phyloP scores from a whole-genome alignment of 2,888 invertebrate genomes.

The Monopis laevigella region DNA sequence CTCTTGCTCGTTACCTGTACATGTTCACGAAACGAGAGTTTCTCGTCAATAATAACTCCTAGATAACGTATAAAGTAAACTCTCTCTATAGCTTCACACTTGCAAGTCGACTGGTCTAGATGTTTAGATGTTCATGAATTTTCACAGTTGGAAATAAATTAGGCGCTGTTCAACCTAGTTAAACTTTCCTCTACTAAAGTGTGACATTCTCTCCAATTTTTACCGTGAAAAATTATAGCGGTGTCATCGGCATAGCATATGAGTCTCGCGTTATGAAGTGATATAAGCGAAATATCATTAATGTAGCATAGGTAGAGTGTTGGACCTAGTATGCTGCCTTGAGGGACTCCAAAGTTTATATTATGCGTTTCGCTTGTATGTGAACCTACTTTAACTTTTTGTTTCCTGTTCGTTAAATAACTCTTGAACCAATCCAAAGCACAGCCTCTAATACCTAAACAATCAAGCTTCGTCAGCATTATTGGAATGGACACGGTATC shows the following conservation, averaged over 20 bases:
- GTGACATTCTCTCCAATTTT: too few species aligned
- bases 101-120: too few species aligned
- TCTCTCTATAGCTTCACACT: too few species aligned
- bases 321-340: constrained; percentile 18
- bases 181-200: too few species aligned
- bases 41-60: too few species aligned
- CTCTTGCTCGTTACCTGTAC: too few species aligned
- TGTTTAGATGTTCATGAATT: too few species aligned
- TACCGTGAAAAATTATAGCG: constrained; percentile 12
- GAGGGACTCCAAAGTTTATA: constrained; percentile 17
- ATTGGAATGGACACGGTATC: constrained; percentile 17
- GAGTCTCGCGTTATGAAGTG: not conserved
- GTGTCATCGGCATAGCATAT: constrained; percentile 15
- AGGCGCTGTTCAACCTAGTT: too few species aligned
- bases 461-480: constrained; percentile 15
- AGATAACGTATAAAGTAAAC: too few species aligned
- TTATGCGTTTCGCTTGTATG: not conserved
- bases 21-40: too few species aligned
- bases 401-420: constrained; percentile 12
- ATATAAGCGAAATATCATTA: constrained; percentile 7
- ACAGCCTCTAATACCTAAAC: constrained; percentile 15
- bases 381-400: not conserved
- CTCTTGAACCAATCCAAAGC: constrained; percentile 14
- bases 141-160: too few species aligned
- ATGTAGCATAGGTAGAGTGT: constrained; percentile 16